Base-by-base conservation (phyloP, 2,113 vertebrate species). In the Muscicapa adusta region DNA sequence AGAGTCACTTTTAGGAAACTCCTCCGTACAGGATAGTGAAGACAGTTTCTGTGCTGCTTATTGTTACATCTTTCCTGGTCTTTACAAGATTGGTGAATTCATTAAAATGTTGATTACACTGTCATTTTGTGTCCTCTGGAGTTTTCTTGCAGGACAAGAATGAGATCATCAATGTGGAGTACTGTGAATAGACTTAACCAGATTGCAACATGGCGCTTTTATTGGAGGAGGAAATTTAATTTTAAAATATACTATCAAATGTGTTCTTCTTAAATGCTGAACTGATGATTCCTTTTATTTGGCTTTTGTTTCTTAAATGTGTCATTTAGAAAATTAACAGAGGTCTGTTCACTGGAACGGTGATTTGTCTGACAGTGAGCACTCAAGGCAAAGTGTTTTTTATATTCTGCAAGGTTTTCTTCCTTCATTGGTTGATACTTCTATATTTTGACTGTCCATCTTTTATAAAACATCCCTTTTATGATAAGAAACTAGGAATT, bases 261-360 rank as follows among this genome's bases (percentile, higher is more conserved):
- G 53, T 94, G 80, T 80, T 92, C 96, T 93, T 94, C 92, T 85
- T 94, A 93, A 90, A 92, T 85, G 95, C 94, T 97, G 95, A 97
- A 83, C 33, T 93, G 96, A 97, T 96, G 84, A 91, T 96, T 97
- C 90, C 62, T 97, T 94, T 96, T 96, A 97, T 95, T 96, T 97
- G 84, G 48, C 90, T 96, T 95, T 95, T 95, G 60, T 97, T 96
- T 96, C 91, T 85, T 93, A 95, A 93, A 96, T 97, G 86, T 88
- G 62, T 96, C 86, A 94, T 97, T 96, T 95, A 94, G 63, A 91
- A 91, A 97, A 96, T 95, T 92, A 96, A 88, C 54, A 91, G 89
- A 87, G 89, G 86, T 84, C 81, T 42, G 58, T 47, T 80, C 0
- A 0, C 42, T 53, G 53, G 58, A 93, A 56, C 57, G 34, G 65